A percentile compares a stretch with the other conserved stretches of the same genome.
Conservation (phyloP, 2,113 vertebrate species). For the Perca schrenkii region DNA sequence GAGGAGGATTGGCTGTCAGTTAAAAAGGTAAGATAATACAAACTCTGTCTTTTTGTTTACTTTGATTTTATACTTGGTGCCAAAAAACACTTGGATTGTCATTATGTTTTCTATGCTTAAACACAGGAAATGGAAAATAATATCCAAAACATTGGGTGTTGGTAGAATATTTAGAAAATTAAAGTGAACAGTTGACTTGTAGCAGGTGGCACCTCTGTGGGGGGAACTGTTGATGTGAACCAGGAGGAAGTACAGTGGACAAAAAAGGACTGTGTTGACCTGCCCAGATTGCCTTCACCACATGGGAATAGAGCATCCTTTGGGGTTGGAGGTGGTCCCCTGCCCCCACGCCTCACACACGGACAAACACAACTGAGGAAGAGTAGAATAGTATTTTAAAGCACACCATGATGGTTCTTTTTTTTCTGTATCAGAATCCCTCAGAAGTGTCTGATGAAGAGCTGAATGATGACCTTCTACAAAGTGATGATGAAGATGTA, state of each 20-base stretch:
- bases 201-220: constrained; percentile 79
- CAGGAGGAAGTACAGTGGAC: constrained; percentile 77
- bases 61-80: constrained; percentile 3
- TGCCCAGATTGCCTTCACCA: constrained; percentile 81
- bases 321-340: constrained; percentile 64
- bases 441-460: constrained; percentile 97
- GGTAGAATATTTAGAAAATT: constrained; percentile 48
- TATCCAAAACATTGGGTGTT: constrained; percentile 25
- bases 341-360: constrained; percentile 52
- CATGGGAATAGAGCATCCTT: constrained; percentile 78
- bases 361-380: neutral
- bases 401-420: neutral
- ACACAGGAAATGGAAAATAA: constrained; percentile 20
- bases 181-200: constrained; percentile 49
- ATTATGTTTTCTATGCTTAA: constrained; percentile 21
- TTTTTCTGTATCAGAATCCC: constrained; percentile 86
- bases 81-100: constrained; percentile 2
- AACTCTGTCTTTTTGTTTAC: constrained; percentile 5
- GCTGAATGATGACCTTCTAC: constrained; percentile 96
- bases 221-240: constrained; percentile 74
- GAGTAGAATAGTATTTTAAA: neutral
- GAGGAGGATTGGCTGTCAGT: constrained; percentile 92
- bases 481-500: constrained; percentile 95
- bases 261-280: constrained; percentile 73
- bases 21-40: constrained; percentile 91